Base-by-base conservation (phyloP, 2,113 vertebrate genomes). In the Maccullochella peelii region DNA sequence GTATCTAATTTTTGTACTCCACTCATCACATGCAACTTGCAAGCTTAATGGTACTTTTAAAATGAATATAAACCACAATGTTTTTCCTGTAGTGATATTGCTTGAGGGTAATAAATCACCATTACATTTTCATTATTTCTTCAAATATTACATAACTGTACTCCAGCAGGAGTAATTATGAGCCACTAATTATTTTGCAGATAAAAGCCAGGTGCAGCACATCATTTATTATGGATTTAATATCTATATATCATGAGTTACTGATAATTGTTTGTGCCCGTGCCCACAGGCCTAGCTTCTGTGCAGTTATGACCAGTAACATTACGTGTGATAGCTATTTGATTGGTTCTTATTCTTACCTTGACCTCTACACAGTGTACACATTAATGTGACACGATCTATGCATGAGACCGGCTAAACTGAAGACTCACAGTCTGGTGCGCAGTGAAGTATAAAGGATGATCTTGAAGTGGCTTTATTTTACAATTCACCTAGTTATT, bases 401-500 rank as follows among this genome's bases (percentile, higher is more conserved):
- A 44, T 55, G 25, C 65, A 52, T 55, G 71, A 75, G 65, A 33
- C 7, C 33, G 25, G n/a, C 1, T 10, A 11, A 15, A 38, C 49
- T 18, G 18, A 33, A 30, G 49, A 44, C 55, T n/a, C n/a, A 44
- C 23, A 40, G 20, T 4, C 30, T 8, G 44, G 2, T 8, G 10
- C 36, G 6, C 25, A 25, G 47, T 14, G 1, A 57, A 65, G 65
- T 30, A 40, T 40, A 9, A 66, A 77, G 44, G 42, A 10, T 40
- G 42, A 14, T 44, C 62, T 77, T 8, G 36, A 63, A 50, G 47
- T 44, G 10, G 3, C 15, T 42, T 1, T 49, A 16, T 73, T 82
- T 87, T 80, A 76, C 57, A 62, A 8, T 76, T 73, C 16, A 0
- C 21, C 67, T 58, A 12, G 91, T 91, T 81, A 86, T 68, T 88